Conservation (phyloP, 2,888 invertebrate genomes). For the Cyaniris semiargus region DNA sequence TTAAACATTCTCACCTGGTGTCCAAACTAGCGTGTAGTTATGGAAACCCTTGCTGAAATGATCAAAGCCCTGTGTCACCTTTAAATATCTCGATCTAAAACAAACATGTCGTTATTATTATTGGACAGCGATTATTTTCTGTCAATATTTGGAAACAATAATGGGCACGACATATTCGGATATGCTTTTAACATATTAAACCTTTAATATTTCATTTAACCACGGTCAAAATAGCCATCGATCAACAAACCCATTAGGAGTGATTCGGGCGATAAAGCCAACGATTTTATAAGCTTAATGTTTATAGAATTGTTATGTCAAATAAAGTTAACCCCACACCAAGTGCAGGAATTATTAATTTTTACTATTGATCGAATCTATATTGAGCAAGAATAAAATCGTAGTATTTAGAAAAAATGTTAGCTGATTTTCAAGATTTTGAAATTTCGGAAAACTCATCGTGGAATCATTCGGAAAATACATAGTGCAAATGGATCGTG, state of each 20-base stretch:
- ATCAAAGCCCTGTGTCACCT: constrained; percentile 57
- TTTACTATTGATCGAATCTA: too few species aligned
- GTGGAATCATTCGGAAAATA: too few species aligned
- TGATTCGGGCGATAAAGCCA: neutral
- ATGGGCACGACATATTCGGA: neutral
- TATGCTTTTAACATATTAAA: neutral
- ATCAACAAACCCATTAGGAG: neutral
- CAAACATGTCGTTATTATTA: constrained; percentile 25
- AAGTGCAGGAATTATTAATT: too few species aligned
- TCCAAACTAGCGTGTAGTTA: constrained; percentile 86
- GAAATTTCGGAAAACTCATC: too few species aligned
- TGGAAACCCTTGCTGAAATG: constrained; percentile 83
- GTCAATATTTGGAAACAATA: neutral
- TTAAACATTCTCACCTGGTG: constrained; percentile 60
- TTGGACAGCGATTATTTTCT: neutral
- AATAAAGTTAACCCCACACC: neutral
- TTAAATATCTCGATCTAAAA: constrained; percentile 57
- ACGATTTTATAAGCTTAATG: neutral
- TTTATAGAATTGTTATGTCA: neutral
- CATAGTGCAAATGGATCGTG: too few species aligned
- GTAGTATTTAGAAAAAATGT: too few species aligned
- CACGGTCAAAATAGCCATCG: neutral
- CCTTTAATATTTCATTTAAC: neutral
- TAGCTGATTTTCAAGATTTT: too few species aligned
- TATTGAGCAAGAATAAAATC: too few species aligned